These are phyloP conservation scores for Amphiduros pacificus DNA, from an alignment of 2,888 invertebrate genomes.

Conservation along the genomic window DNA sequence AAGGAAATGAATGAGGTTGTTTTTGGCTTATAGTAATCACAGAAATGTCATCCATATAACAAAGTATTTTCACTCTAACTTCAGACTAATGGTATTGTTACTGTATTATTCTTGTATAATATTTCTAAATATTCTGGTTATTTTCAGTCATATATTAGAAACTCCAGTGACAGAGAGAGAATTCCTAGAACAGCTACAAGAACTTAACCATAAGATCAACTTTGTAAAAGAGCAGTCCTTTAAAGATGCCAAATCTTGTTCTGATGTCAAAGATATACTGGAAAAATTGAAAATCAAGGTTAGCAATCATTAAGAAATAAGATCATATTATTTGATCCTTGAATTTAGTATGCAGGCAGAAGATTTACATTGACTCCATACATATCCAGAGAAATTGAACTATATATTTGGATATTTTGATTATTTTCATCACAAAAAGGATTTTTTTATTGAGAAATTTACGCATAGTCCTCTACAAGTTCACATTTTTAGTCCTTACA, in stretches of 20 bases:
- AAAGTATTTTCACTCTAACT: neutral
- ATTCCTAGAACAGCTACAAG: slow-evolving; percentile 86
- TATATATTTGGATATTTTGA: no score
- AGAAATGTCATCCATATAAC: neutral
- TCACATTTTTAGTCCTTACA: no score
- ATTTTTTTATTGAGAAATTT: no score
- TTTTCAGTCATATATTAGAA: slow-evolving; percentile 81
- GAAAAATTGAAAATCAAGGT: slow-evolving; percentile 83
- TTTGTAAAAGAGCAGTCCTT: slow-evolving; percentile 95
- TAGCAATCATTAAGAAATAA: neutral
- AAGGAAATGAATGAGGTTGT: neutral
- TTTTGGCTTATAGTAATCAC: neutral
- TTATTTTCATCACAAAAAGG: no score
- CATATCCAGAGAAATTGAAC: no score
- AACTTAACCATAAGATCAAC: slow-evolving; percentile 93
- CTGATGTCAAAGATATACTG: slow-evolving; percentile 92
- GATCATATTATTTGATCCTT: no score
- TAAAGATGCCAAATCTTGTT: slow-evolving; percentile 65
- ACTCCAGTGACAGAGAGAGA: slow-evolving; percentile 89
- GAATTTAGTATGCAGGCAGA: no score
- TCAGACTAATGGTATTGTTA: neutral
- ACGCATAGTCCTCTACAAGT: no score
- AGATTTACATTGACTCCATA: no score
- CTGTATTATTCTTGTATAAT: no score
- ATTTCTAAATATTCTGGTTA: no score